Percentiles rank a stretch among this genome's conserved stretches.
Conservation (phyloP, 1,140 invertebrate genomes). For the Portunus trituberculatus region DNA sequence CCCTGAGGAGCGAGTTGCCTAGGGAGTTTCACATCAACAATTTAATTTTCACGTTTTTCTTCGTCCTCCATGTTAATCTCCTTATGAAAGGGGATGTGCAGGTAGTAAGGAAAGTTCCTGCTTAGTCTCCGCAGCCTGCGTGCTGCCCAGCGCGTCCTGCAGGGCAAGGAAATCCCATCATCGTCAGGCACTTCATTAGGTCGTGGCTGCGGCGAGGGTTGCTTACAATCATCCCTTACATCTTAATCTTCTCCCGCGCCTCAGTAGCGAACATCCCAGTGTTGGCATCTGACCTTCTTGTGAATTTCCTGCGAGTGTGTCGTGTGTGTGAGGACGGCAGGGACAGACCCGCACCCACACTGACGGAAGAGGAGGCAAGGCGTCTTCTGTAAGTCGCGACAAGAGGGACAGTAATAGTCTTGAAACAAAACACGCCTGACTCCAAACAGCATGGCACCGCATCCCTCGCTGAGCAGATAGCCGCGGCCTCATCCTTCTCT, state of each 20-base stretch:
- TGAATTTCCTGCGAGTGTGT: background rate
- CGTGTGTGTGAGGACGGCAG: background rate
- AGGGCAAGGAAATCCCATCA: background rate
- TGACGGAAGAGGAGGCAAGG: background rate
- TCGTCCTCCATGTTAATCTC: background rate
- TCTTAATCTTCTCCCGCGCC: conserved; percentile 6
- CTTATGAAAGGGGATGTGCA: background rate
- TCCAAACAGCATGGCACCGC: background rate
- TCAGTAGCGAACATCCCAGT: background rate
- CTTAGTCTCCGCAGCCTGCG: background rate
- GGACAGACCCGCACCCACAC: background rate
- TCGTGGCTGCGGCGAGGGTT: background rate
- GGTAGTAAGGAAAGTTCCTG: too few relatives aligned
- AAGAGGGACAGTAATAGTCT: background rate
- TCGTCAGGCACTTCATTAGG: conserved; percentile 10
- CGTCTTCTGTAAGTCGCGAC: background rate
- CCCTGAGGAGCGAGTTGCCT: background rate
- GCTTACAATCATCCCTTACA: conserved; percentile 1
- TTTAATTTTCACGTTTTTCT: background rate
- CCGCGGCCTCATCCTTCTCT: background rate
- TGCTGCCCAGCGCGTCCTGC: background rate
- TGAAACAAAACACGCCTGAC: background rate
- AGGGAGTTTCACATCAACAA: background rate
- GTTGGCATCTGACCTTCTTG: background rate
- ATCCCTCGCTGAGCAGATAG: background rate